A percentile compares a stretch with the other conserved stretches of the same genome.
Evolutionary conservation across 2,113 vertebrate genomes (phyloP).

Genomic region (Xenopus borealis): DNA sequence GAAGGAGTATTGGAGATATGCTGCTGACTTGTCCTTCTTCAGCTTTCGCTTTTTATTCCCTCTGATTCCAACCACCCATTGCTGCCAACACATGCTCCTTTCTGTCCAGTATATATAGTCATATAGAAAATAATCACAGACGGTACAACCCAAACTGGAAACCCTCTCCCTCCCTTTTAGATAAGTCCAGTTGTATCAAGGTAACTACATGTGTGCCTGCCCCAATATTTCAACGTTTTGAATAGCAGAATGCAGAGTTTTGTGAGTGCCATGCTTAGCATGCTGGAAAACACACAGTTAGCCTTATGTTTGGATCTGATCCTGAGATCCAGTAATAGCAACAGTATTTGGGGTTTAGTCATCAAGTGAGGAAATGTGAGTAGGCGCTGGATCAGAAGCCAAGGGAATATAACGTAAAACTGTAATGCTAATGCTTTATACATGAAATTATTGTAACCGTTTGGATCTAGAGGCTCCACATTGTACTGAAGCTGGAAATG

Average conservation of each 20-base stretch:
- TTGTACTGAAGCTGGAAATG: background rate
- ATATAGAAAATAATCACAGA: no score
- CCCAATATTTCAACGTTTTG: background rate
- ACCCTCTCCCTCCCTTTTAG: no score
- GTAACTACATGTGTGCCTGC: no score
- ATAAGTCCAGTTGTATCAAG: no score
- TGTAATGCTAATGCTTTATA: background rate
- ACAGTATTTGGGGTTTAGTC: constrained; percentile 1
- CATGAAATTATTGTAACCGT: background rate
- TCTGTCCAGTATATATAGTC: no score
- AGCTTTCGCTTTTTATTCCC: no score
- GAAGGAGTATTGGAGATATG: no score
- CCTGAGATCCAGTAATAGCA: constrained; percentile 28
- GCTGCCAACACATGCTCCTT: no score
- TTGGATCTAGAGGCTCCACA: background rate
- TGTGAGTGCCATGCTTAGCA: background rate
- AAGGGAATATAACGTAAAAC: background rate
- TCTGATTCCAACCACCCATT: no score
- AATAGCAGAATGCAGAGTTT: background rate
- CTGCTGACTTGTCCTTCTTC: no score
- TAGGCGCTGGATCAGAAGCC: constrained; percentile 7
- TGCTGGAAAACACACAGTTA: no score
- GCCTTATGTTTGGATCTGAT: constrained; percentile 4
- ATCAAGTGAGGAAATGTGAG: constrained; percentile 3
- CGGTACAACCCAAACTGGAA: no score